Evolutionary conservation across 1,140 invertebrate genomes (phyloP), one percentile per base, ranked within the genome.

Genomic region (Stegodyphus dumicola): DNA sequence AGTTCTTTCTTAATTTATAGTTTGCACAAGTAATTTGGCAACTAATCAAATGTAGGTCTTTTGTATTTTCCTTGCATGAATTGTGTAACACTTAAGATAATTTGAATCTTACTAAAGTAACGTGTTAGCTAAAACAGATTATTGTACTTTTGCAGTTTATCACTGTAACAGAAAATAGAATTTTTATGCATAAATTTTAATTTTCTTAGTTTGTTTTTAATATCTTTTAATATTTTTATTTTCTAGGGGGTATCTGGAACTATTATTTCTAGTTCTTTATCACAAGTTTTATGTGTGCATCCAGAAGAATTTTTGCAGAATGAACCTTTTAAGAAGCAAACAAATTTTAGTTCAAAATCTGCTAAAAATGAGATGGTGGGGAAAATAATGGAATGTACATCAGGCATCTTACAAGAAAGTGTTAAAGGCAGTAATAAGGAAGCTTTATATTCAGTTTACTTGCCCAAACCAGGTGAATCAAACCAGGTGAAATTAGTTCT

Each of bases 381-480:
- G 81, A 54, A 77, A n/a, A 70, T 77, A 6, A 64, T 85, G 51
- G 70, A 85, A 7, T 17, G 65, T 18, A 75, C 80, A 11, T 66
- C 71, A 7, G 67, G 71, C 56, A 11, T 17, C 13, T 11, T 64
- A 0, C 65, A 69, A 70, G 79, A 81, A 52, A 69, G 52, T 54
- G 81, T 48, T 9, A 51, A 65, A 15, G 51, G 9, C 1, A 10
- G 7, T 52, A 51, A 6, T 66, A 76, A 75, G 51, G 81, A 76
- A 7, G 75, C 54, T 5, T 56, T 75, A 51, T 87, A 78, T 64
- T 69, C 76, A 33, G 71, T 85, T 64, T 85, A 85, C 53, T 64
- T 87, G 18, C 81, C 69, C 66, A 85, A 87, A 51, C 81, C 87
- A 51, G 77, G 74, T 6, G 83, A 87, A 87, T n/a, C 66, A 85